Base-by-base conservation (phyloP, 2,888 invertebrate species). In the Pollenia labialis region DNA sequence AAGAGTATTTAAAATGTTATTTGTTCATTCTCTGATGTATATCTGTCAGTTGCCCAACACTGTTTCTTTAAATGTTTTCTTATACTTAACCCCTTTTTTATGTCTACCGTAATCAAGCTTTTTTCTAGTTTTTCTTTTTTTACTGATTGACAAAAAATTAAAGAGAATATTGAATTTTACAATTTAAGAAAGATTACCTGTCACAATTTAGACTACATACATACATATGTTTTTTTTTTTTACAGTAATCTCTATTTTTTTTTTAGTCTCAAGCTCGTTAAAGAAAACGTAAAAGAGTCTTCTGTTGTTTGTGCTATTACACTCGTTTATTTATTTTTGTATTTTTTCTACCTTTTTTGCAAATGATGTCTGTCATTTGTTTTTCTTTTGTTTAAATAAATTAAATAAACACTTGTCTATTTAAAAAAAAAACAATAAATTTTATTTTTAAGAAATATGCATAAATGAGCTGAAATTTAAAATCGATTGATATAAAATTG, bases 101-200 rank as follows among this genome's bases (percentile, higher is more conserved):
- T 23, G 23, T 23, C 2, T 23, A 23, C 23, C 23, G 23, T 66
- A 23, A 18, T 23, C 10, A 74, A 32, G 8, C 12, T 12, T 62
- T 11, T 42, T 3, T 58, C 14, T 2, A 23, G 11, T 54, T 64
- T 62, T 62, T 1, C 54, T 40, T 52, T 64, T 14, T 18, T 23
- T 18, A n/a, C 12, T n/a, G 42, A 44, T 66, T 18, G 1, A 18
- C 4, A 3, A 32, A 40, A 4, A 48, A 12, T 58, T 58, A 50
- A 56, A 40, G 23, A 4, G 10, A 52, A 62, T 62, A 48, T 71
- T 56, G 16, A 56, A 32, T 48, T 64, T 64, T 3, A n/a, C 64
- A 74, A 58, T 74, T 66, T 68, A 23, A 60, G 52, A 81, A 75
- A 68, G 32, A 81, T 81, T 75, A 68, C 58, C 81, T 74, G 81